Evolutionary conservation across 2,113 vertebrate genomes (phyloP).

Genomic region (Glaucidium brasilianum): DNA sequence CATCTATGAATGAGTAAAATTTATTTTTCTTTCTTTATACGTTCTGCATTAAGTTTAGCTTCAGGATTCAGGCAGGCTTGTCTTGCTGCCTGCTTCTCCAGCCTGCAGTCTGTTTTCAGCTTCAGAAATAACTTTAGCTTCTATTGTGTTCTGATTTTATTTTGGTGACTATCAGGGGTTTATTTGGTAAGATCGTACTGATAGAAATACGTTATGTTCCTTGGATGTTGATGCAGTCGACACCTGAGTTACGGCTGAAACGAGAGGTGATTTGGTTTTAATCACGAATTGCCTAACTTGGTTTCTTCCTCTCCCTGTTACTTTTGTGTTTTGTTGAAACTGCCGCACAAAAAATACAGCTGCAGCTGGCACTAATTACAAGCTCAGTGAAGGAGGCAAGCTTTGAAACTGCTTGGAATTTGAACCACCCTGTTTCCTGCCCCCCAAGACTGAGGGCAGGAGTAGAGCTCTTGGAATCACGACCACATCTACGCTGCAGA

Average conservation of each 20-base stretch:
- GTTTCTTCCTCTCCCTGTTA: background rate
- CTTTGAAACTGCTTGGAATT: background rate
- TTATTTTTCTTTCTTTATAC: background rate
- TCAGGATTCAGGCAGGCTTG: rapidly evolving
- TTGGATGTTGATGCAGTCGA: background rate
- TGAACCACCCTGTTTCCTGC: background rate
- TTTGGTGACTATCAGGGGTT: background rate
- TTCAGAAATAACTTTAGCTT: background rate
- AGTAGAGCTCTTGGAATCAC: background rate
- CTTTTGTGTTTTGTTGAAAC: background rate
- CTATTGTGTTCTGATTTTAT: rapidly evolving
- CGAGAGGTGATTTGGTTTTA: background rate
- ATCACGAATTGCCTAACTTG: background rate
- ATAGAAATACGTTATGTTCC: rapidly evolving
- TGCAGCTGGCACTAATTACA: background rate
- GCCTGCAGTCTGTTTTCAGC: background rate
- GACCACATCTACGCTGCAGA: background rate
- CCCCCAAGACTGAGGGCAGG: background rate
- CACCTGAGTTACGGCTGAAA: background rate
- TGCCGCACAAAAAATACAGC: background rate
- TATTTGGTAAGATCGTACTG: background rate
- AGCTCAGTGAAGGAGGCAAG: rapidly evolving
- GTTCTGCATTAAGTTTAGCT: background rate
- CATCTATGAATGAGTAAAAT: rapidly evolving
- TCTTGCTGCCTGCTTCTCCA: background rate